phyloP scores from a whole-genome alignment of 2,888 invertebrate species.

The Cheilosia vernalis region DNA sequence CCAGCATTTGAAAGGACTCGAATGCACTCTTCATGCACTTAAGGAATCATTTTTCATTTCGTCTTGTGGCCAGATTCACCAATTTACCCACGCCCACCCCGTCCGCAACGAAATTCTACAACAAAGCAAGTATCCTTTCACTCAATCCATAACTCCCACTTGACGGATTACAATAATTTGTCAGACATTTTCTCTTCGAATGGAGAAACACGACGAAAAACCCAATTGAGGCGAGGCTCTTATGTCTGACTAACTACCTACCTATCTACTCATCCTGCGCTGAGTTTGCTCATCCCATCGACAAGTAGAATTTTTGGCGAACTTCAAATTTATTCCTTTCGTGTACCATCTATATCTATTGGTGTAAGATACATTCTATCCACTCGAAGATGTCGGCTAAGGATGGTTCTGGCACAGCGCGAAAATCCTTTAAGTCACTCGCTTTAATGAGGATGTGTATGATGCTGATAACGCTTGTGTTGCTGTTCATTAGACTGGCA shows the following conservation, averaged over 20 bases:
- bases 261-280: constrained; percentile 27
- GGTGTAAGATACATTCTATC: background rate
- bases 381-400: constrained; percentile 18
- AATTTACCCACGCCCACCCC: background rate
- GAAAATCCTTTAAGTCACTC: constrained; percentile 63
- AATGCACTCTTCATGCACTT: constrained; percentile 67
- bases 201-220: constrained; percentile 4
- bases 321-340: background rate
- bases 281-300: constrained; percentile 35
- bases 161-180: constrained; percentile 74
- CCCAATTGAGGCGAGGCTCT: background rate
- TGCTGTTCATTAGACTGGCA: constrained; percentile 25
- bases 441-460: constrained; percentile 66
- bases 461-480: constrained; percentile 45
- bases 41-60: constrained; percentile 68
- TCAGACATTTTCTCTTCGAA: constrained; percentile 68
- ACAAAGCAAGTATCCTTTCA: constrained; percentile 50
- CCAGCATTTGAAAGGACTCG: constrained; percentile 16
- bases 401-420: constrained; percentile 28
- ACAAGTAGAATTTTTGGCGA: background rate
- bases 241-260: constrained; percentile 42
- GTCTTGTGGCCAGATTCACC: constrained; percentile 55
- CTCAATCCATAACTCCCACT: constrained; percentile 67
- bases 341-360: background rate
- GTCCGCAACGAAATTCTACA: background rate